A percentile compares a stretch with the other conserved stretches of the same genome.
phyloP scores from a whole-genome alignment of 2,113 vertebrate genomes.

The Eublepharis macularius region DNA sequence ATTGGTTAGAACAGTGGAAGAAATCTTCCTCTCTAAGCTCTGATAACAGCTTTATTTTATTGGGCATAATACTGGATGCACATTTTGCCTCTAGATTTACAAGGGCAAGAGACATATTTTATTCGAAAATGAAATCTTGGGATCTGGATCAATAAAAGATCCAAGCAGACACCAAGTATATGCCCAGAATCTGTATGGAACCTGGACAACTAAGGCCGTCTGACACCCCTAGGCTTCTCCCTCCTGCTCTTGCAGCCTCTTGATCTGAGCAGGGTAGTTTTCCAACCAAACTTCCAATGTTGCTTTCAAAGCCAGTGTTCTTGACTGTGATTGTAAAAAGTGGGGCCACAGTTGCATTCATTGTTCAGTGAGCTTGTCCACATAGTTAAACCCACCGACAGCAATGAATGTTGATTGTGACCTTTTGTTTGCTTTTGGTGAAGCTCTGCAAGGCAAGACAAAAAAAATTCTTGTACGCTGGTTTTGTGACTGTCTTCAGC shows the following conservation, averaged over 20 bases:
- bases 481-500: conserved; percentile 61
- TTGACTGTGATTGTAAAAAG: conserved; percentile 69
- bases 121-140: no score
- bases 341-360: conserved; percentile 99
- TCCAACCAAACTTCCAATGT: neutral
- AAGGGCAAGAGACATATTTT: no score
- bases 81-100: no score
- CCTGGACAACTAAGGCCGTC: no score
- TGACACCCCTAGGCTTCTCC: no score
- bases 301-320: conserved; percentile 27
- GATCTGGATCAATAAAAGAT: no score
- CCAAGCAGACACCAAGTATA: no score
- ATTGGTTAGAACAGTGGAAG: no score
- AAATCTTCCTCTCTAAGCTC: no score
- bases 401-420: conserved; percentile 99
- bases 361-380: conserved; percentile 99
- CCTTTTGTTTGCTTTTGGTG: conserved; percentile 82
- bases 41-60: no score
- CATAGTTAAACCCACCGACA: conserved; percentile 99
- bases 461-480: conserved; percentile 28
- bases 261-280: neutral
- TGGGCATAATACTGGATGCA: no score
- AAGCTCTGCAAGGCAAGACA: conserved; percentile 47
- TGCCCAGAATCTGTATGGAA: no score
- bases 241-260: neutral